A percentile compares a stretch with the other conserved stretches of the same genome.
Conservation (phyloP, 2,888 invertebrate species). For the Ormyrus pomaceus region DNA sequence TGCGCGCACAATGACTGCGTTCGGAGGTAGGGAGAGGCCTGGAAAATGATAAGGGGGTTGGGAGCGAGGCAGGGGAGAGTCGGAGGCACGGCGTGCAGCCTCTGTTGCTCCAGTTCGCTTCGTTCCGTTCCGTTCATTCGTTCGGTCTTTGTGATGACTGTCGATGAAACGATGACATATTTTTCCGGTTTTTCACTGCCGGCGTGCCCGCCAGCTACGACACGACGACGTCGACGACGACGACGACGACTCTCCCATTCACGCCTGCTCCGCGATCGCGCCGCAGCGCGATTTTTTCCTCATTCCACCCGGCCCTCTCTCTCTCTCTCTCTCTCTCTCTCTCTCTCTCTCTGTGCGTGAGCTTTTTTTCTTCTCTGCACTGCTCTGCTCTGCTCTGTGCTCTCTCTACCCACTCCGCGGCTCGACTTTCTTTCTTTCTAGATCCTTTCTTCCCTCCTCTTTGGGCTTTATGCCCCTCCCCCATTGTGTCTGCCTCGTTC, state of each 20-base stretch:
- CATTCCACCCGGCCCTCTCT: constrained; percentile 26
- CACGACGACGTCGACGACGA: too few relatives aligned
- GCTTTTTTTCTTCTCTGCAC: background rate
- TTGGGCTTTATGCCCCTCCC: constrained; percentile 22
- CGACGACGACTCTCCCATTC: constrained; percentile 5
- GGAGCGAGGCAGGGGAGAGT: constrained; percentile 40
- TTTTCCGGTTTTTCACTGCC: constrained; percentile 72
- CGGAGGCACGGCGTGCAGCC: constrained; percentile 43
- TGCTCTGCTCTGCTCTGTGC: background rate
- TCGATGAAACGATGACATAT: constrained; percentile 76
- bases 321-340: constrained; percentile 32
- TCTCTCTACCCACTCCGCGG: constrained; percentile 33
- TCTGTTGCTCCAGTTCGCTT: constrained; percentile 48
- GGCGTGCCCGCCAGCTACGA: constrained; percentile 47
- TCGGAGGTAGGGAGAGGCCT: constrained; percentile 57
- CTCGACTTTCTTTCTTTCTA: constrained; percentile 25
- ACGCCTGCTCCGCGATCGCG: constrained; percentile 30
- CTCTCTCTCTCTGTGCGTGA: constrained; percentile 12
- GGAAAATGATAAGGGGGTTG: constrained; percentile 44
- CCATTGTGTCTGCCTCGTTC: constrained; percentile 50
- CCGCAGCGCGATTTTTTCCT: constrained; percentile 5
- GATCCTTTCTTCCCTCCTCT: constrained; percentile 38
- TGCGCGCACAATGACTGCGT: constrained; percentile 71
- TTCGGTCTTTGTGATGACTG: constrained; percentile 75
- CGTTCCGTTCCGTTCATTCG: constrained; percentile 62